phyloP scores from a whole-genome alignment of 1,140 invertebrate genomes.

The Ceratina calcarata region DNA sequence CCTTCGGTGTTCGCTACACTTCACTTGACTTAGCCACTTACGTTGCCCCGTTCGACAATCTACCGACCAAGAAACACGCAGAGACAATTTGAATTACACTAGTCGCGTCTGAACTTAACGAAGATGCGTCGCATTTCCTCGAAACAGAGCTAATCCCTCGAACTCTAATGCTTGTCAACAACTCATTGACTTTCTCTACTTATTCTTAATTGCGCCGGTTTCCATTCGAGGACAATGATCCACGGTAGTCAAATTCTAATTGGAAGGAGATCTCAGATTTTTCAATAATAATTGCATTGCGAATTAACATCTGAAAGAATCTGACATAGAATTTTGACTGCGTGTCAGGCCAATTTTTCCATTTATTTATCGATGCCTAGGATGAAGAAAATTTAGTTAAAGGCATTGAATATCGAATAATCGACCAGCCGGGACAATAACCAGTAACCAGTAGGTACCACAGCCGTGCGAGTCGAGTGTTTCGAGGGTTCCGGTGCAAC shows the following conservation, averaged over 20 bases:
- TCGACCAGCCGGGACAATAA: background rate
- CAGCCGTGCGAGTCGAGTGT: conserved; percentile 53
- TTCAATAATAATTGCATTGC: background rate
- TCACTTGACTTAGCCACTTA: conserved; percentile 73
- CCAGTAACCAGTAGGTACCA: conserved; percentile 32
- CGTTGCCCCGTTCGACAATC: background rate
- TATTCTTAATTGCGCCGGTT: background rate
- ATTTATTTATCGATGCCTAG: background rate
- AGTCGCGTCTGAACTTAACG: background rate
- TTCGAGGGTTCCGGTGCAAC: conserved; percentile 73
- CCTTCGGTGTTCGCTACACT: conserved; percentile 65
- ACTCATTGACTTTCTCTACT: background rate
- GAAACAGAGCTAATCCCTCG: background rate
- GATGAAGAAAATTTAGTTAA: conserved; percentile 1
- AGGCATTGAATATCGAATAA: background rate
- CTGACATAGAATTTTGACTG: background rate
- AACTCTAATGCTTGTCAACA: background rate
- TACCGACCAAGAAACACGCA: background rate
- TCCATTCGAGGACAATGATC: background rate
- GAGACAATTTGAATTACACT: background rate
- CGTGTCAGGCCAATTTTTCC: background rate
- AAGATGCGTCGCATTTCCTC: background rate
- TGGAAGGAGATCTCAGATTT: background rate
- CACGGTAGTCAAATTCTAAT: background rate
- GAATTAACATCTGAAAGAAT: background rate